Conservation (phyloP, 2,797 vertebrate genomes). For the Aphelocoma californica region DNA sequence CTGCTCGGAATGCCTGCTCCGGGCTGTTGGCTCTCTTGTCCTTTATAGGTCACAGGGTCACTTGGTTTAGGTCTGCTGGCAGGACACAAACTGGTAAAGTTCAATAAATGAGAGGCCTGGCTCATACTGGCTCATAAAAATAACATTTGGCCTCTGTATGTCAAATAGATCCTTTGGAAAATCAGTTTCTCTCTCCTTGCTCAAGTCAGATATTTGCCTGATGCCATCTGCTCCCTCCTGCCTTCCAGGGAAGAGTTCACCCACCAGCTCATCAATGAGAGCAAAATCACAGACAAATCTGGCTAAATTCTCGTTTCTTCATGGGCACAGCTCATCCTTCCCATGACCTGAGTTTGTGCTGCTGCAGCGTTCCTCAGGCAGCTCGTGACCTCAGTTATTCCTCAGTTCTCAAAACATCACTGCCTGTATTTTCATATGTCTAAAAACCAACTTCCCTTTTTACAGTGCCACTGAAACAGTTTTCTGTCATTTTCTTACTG, state of each 20-base stretch:
- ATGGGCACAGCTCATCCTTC: not conserved
- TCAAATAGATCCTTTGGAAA: not conserved
- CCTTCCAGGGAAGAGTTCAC: not conserved
- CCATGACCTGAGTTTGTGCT: not conserved
- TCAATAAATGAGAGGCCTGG: not conserved
- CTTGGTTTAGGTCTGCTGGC: not conserved
- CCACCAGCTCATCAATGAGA: not conserved
- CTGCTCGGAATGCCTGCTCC: not conserved
- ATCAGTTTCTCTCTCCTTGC: not conserved
- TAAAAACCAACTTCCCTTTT: slow-evolving; percentile 19
- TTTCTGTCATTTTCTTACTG: not conserved
- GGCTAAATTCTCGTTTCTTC: not conserved
- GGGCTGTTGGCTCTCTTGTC: not conserved
- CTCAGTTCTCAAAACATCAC: not conserved
- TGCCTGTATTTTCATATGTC: not conserved
- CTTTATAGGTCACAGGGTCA: not conserved
- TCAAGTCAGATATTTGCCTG: not conserved
- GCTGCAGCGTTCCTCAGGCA: not conserved
- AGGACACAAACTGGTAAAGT: not conserved
- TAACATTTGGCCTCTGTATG: not conserved
- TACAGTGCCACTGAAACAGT: not conserved
- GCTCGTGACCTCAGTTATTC: not conserved
- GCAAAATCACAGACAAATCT: not conserved
- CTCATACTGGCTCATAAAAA: not conserved
- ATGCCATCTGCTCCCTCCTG: not conserved